Percentiles rank a stretch among this genome's conserved stretches.
Conservation (phyloP, 2,888 invertebrate species). For the Sepioteuthis lessoniana region DNA sequence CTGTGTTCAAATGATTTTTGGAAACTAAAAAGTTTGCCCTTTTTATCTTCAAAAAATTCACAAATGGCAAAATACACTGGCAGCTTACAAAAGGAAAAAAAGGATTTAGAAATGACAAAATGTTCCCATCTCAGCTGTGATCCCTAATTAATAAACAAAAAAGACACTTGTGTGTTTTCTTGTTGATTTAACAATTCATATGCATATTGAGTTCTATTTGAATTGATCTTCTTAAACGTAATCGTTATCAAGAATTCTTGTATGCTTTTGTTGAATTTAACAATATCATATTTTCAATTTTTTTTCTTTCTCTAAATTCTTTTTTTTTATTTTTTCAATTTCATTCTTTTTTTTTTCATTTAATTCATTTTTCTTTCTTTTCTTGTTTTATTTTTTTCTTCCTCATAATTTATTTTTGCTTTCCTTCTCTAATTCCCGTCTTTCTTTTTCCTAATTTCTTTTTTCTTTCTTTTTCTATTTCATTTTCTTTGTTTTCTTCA, state of each 20-base stretch:
- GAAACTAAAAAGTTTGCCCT: background rate
- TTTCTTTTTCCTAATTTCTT: too few species aligned
- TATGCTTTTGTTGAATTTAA: background rate
- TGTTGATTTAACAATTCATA: background rate
- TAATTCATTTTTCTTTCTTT: too few species aligned
- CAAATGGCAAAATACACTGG: background rate
- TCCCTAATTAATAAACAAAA: background rate
- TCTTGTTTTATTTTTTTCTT: too few species aligned
- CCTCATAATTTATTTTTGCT: too few species aligned
- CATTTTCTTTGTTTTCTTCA: too few species aligned
- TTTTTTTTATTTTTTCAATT: too few species aligned
- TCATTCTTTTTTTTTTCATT: too few species aligned
- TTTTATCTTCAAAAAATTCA: background rate
- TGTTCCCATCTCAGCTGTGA: background rate
- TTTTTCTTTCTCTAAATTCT: too few species aligned
- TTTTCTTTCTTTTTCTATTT: too few species aligned
- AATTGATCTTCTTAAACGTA: background rate
- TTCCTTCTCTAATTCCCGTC: too few species aligned
- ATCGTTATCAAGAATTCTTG: background rate
- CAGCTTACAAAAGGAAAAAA: too few species aligned
- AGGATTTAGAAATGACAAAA: background rate
- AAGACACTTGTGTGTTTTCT: background rate
- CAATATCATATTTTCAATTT: too few species aligned
- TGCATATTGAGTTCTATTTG: background rate
- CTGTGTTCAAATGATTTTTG: conserved; percentile 50